A percentile compares a stretch with the other conserved stretches of the same genome.
These are phyloP conservation scores for Brachionus plicatilis DNA, from an alignment of 1,140 invertebrate species.

Conservation along the genomic window DNA sequence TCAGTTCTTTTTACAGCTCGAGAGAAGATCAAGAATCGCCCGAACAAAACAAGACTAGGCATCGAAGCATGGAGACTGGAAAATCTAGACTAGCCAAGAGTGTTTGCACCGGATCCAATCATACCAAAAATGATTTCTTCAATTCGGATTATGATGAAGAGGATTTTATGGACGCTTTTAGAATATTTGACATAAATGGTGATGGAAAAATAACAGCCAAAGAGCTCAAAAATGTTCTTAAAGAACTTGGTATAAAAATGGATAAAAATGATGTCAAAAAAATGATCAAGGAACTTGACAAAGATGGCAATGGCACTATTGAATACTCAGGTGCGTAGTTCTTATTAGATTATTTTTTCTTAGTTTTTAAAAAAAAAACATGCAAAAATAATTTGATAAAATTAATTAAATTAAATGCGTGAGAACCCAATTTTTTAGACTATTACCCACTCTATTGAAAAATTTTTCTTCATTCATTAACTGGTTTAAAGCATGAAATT, in stretches of 20 bases:
- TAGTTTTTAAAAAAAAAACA: no score
- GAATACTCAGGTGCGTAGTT: constrained; percentile 12
- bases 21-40: background rate
- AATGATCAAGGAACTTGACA: constrained; percentile 38
- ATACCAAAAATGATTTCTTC: background rate
- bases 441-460: no score
- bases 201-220: constrained; percentile 40
- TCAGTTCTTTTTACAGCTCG: background rate
- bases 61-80: background rate
- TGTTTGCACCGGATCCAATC: constrained; percentile 4
- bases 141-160: constrained; percentile 39
- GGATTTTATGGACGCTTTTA: constrained; percentile 35
- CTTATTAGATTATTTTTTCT: background rate
- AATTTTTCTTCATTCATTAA: no score
- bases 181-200: constrained; percentile 30
- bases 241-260: constrained; percentile 38
- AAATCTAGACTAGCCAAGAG: background rate
- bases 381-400: no score
- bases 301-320: constrained; percentile 37
- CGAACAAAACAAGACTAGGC: background rate
- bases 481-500: no score
- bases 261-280: constrained; percentile 31
- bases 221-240: constrained; percentile 36
- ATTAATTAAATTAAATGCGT: no score
- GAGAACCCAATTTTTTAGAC: no score